Evolutionary conservation across 2,797 vertebrate species (phyloP).

Genomic region (Danio aesculapii): DNA sequence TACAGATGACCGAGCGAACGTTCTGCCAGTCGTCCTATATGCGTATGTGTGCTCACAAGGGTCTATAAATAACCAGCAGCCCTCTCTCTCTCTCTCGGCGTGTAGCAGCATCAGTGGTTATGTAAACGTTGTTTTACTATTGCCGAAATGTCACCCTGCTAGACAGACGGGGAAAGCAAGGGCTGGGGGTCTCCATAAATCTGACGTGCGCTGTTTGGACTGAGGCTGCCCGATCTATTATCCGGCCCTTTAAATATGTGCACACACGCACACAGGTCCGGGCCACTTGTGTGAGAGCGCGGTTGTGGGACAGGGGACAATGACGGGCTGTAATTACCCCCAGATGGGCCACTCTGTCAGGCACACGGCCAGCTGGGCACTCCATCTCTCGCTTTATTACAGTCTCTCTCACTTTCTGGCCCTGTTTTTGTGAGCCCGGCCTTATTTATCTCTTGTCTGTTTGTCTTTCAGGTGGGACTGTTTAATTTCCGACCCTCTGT

Average conservation of each 20-base stretch:
- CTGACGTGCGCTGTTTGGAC: conserved; percentile 63
- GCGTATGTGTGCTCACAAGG: conserved; percentile 7
- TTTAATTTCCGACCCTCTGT: conserved; percentile 99
- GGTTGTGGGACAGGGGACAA: conserved; percentile 61
- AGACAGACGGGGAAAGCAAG: conserved; percentile 54
- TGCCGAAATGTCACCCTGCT: conserved; percentile 50
- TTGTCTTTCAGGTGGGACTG: conserved; percentile 87
- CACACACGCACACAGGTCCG: conserved; percentile 61
- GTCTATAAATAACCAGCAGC: conserved; percentile 40
- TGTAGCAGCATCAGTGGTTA: conserved; percentile 42
- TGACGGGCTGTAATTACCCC: conserved; percentile 66
- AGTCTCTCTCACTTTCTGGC: conserved; percentile 23
- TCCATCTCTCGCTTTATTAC: conserved; percentile 51
- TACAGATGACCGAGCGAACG: not conserved
- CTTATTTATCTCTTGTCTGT: conserved; percentile 38
- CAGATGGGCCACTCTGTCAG: conserved; percentile 71
- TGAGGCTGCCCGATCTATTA: conserved; percentile 67
- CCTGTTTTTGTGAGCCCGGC: not conserved
- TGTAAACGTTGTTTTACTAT: conserved; percentile 60
- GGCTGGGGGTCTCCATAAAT: conserved; percentile 67
- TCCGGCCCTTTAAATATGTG: conserved; percentile 66
- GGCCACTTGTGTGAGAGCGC: conserved; percentile 64
- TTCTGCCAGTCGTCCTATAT: conserved; percentile 12
- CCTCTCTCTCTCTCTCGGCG: no score
- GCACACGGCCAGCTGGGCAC: conserved; percentile 71